Evolutionary conservation across 2,888 invertebrate species (phyloP), one percentile per base, ranked within the genome.

Genomic region (Nomada ruficornis): DNA sequence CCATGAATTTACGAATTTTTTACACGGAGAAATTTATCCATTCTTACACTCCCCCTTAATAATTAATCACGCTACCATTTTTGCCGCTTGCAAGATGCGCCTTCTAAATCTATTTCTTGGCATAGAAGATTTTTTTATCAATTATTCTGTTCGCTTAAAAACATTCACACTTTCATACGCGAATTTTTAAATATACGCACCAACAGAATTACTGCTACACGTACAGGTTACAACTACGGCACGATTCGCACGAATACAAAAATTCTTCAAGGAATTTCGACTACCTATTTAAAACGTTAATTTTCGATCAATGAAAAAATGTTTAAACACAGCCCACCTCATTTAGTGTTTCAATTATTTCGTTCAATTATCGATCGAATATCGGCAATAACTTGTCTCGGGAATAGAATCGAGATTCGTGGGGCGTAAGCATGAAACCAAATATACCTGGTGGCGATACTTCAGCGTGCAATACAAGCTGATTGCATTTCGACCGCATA

Each of bases 401-500:
- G 26, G 52, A 65, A 73, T 77, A 54, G 69, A 36, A 47, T 60
- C 63, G 68, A 52, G 68, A 78, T 54, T 26, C 23, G 64, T 52
- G 69, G 62, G 69, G 55, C 36, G 72, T 50, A 77, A 78, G 77
- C 83, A 82, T 36, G 78, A 59, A 63, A 15, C 50, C 57, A 20
- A 59, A 60, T 64, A 47, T 60, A 64, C 67, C 57, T 54, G 23
- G 54, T 62, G 64, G 52, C 57, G 75, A 68, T 80, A 74, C 76
- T 80, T 70, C 54, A 57, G 44, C 73, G 60, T 70, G 69, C 80
- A 57, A 70, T 75, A 75, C 64, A 74, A 84, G 68, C 80, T 84
- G 84, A 85, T 85, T 85, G 84, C 71, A 79, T 85, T 79, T 64
- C 82, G 71, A 77, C 75, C 80, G 79, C 85, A 85, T 82, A 83